Percentiles rank a stretch among this genome's conserved stretches.
phyloP scores from a whole-genome alignment of 2,113 vertebrate species.

The Proterorhinus semilunaris region DNA sequence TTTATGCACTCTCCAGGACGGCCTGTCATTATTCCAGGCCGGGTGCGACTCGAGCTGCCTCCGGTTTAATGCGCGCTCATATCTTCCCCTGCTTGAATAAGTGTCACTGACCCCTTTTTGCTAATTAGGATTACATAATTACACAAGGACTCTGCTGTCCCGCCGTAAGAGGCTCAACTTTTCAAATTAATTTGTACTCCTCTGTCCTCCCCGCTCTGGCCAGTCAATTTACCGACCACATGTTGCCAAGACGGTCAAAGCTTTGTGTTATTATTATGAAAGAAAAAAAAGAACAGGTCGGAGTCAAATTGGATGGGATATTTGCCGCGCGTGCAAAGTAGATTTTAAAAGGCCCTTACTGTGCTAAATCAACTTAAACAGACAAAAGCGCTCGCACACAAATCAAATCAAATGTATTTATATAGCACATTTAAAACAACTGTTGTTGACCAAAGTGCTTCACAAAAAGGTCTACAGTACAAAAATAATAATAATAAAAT shows the following conservation, averaged over 20 bases:
- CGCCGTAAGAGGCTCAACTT: conserved; percentile 11
- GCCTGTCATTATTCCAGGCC: conserved; percentile 19
- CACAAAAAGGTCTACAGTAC: too few relatives aligned
- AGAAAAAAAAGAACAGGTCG: too few relatives aligned
- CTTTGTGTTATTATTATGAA: too few relatives aligned
- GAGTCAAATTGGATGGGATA: too few relatives aligned
- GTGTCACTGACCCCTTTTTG: conserved; percentile 67
- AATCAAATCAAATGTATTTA: too few relatives aligned
- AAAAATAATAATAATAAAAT: too few relatives aligned
- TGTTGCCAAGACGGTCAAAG: neutral
- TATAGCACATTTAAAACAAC: too few relatives aligned
- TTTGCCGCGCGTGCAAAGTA: too few relatives aligned
- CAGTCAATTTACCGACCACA: conserved; percentile 42
- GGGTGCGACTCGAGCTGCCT: conserved; percentile 33
- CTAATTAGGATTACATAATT: conserved; percentile 61
- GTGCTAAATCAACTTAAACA: too few relatives aligned
- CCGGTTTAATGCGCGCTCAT: conserved; percentile 23
- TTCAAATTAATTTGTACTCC: conserved; percentile 46
- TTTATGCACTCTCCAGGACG: conserved; percentile 26
- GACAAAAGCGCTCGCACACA: too few relatives aligned
- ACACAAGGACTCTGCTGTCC: conserved; percentile 35
- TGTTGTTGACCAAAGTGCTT: too few relatives aligned
- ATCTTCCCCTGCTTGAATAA: conserved; percentile 32
- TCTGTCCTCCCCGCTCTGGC: conserved; percentile 18
- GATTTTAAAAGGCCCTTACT: too few relatives aligned